phyloP scores from a whole-genome alignment of 2,113 vertebrate species.

The Archocentrus centrarchus region DNA sequence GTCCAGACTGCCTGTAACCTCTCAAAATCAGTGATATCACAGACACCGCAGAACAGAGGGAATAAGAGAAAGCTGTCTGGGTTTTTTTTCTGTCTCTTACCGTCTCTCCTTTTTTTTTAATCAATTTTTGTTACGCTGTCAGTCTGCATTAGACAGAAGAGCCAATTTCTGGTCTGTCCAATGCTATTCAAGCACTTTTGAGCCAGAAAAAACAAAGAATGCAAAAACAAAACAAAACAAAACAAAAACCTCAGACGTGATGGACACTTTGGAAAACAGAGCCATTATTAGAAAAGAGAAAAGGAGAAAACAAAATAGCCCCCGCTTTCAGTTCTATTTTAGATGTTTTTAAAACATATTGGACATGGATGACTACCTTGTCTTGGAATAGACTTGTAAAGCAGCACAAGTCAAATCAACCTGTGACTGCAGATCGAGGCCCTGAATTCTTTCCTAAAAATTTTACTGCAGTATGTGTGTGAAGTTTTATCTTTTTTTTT shows the following conservation, averaged over 20 bases:
- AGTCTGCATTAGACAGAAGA: neutral
- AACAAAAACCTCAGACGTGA: conserved; percentile 16
- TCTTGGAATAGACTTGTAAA: neutral
- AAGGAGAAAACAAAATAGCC: neutral
- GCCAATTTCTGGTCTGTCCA: conserved; percentile 1
- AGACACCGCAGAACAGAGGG: neutral
- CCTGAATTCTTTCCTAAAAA: neutral
- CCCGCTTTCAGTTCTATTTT: neutral
- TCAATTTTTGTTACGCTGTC: conserved; percentile 31
- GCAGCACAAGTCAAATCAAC: neutral
- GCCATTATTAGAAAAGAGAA: neutral
- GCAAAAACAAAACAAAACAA: conserved; percentile 7
- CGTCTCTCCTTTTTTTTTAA: conserved; percentile 20
- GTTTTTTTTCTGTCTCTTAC: conserved; percentile 22
- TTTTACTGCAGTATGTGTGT: neutral
- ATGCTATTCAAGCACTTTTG: neutral
- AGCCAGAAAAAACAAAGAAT: conserved; percentile 35
- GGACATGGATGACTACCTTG: neutral
- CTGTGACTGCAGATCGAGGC: neutral
- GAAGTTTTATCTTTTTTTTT: neutral
- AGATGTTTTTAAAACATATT: neutral
- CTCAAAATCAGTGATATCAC: conserved; percentile 43
- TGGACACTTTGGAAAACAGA: conserved; percentile 13
- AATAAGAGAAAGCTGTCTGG: neutral
- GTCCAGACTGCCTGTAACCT: conserved; percentile 32